These are phyloP conservation scores for Melanargia galathea DNA, from an alignment of 2,888 invertebrate genomes.

Conservation along the genomic window DNA sequence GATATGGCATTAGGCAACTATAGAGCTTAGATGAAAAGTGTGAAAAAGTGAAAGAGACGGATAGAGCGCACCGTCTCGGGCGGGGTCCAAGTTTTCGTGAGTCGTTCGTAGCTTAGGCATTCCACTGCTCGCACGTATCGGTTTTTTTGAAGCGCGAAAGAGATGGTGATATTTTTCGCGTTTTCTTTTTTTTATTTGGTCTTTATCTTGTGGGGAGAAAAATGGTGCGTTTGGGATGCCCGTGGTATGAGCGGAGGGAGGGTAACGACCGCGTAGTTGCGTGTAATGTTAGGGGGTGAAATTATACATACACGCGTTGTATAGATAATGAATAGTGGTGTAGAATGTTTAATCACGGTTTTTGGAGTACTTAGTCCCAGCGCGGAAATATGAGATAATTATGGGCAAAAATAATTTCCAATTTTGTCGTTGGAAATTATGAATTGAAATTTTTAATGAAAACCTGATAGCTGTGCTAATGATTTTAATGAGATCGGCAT, in stretches of 20 bases:
- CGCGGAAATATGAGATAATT: slow-evolving; percentile 74
- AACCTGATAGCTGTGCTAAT: slow-evolving; percentile 46
- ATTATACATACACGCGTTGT: slow-evolving; percentile 51
- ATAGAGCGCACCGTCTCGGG: slow-evolving; percentile 80
- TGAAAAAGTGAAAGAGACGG: slow-evolving; percentile 82
- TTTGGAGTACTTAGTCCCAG: slow-evolving; percentile 70
- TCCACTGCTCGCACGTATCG: slow-evolving; percentile 62
- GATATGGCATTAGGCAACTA: slow-evolving; percentile 47
- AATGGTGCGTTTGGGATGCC: slow-evolving; percentile 70
- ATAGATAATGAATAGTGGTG: slow-evolving; percentile 78
- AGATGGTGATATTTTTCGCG: slow-evolving; percentile 76
- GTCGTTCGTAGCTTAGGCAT: slow-evolving; percentile 79
- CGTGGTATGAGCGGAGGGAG: slow-evolving; percentile 49
- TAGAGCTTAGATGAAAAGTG: slow-evolving; percentile 72
- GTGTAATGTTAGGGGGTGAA: slow-evolving; percentile 76
- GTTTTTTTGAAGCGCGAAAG: slow-evolving; percentile 52
- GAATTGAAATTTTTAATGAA: slow-evolving; percentile 54
- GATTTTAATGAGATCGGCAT: slow-evolving; percentile 43
- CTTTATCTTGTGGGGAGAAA: slow-evolving; percentile 80
- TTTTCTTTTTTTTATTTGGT: slow-evolving; percentile 82
- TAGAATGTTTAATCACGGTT: slow-evolving; percentile 79
- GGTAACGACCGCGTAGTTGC: slow-evolving; percentile 65
- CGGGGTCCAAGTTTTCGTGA: slow-evolving; percentile 82
- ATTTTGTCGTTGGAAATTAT: slow-evolving; percentile 62
- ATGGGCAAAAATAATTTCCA: slow-evolving; percentile 70